phyloP scores from a whole-genome alignment of 2,888 invertebrate species.

The Eupelmus urozonus region DNA sequence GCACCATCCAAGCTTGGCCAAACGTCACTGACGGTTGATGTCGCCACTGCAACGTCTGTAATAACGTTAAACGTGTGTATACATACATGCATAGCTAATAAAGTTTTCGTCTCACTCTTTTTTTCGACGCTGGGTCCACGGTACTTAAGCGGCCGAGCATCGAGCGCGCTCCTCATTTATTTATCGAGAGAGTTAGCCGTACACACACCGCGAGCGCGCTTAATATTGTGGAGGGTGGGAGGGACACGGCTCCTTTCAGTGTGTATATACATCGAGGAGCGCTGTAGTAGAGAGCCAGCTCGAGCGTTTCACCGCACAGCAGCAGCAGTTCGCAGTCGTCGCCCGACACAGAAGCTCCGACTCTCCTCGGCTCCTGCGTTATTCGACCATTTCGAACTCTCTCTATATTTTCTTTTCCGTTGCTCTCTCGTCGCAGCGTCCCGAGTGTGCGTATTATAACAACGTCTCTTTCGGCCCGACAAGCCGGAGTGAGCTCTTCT shows the following conservation, averaged over 20 bases:
- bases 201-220: no score
- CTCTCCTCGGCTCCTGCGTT: not conserved
- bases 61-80: no score
- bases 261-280: no score
- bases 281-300: not conserved
- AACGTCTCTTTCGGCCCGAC: not conserved
- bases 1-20: no score
- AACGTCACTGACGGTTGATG: no score
- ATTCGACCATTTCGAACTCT: not conserved
- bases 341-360: conserved; percentile 19
- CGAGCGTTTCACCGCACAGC: not conserved
- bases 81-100: no score
- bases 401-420: not conserved
- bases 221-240: no score
- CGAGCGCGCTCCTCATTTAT: not conserved
- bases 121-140: not conserved
- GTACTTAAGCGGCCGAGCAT: not conserved
- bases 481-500: not conserved
- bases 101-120: not conserved
- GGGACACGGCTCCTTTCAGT: no score
- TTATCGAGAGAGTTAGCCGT: not conserved
- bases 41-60: no score
- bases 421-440: not conserved
- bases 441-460: not conserved
- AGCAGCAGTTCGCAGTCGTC: conserved; percentile 49